Evolutionary conservation across 2,888 invertebrate species (phyloP).

Genomic region (Acleris laterana): DNA sequence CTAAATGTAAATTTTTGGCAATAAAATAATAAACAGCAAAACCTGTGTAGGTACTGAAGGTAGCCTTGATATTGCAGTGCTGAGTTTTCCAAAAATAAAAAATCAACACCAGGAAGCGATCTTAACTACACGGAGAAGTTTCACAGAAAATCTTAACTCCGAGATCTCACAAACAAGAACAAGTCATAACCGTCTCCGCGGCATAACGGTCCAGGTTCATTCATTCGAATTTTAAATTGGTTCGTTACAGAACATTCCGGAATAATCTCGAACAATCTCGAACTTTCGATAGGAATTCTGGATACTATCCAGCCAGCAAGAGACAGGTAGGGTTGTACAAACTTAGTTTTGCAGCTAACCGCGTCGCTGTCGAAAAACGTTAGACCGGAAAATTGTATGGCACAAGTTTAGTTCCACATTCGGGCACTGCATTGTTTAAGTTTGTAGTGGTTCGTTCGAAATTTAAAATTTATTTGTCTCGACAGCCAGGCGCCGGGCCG

Average conservation of each 20-base stretch:
- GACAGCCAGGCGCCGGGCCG: slow-evolving; percentile 31
- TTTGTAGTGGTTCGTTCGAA: slow-evolving; percentile 28
- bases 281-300: slow-evolving; percentile 38
- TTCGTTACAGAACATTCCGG: slow-evolving; percentile 35
- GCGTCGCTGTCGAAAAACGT: slow-evolving; percentile 5
- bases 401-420: slow-evolving; percentile 7
- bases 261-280: slow-evolving; percentile 36
- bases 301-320: slow-evolving; percentile 35
- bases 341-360: slow-evolving; percentile 17
- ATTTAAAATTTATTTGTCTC: slow-evolving; percentile 39
- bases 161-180: slow-evolving; percentile 26
- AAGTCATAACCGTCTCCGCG: slow-evolving; percentile 29
- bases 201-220: slow-evolving; percentile 22
- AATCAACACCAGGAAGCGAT: too few relatives aligned
- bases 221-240: slow-evolving; percentile 39
- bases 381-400: not conserved
- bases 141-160: not conserved
- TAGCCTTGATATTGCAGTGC: too few relatives aligned
- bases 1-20: too few relatives aligned
- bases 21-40: too few relatives aligned
- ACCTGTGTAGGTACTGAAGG: too few relatives aligned
- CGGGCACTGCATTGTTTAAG: slow-evolving; percentile 7
- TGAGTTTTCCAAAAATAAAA: too few relatives aligned
- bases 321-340: slow-evolving; percentile 23
- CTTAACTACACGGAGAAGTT: not conserved